These are phyloP conservation scores for Falco biarmicus DNA, from an alignment of 2,797 vertebrate genomes.

Conservation along the genomic window DNA sequence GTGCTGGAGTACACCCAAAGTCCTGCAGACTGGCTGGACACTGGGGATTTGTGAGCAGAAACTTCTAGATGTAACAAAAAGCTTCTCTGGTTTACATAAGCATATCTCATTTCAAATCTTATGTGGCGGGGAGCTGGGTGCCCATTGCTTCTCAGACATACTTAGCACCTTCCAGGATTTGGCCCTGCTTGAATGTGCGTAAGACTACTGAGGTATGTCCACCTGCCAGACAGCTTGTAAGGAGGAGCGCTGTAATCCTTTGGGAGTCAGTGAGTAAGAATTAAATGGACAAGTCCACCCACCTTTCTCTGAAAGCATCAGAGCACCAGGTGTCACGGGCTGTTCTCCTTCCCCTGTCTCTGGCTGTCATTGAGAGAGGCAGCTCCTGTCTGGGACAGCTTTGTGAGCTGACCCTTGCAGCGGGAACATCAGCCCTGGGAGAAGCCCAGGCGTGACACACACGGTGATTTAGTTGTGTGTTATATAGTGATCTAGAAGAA, in stretches of 20 bases:
- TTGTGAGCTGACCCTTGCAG: neutral
- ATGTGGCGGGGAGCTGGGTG: neutral
- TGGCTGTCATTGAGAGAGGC: neutral
- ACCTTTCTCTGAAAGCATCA: neutral
- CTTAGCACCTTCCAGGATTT: neutral
- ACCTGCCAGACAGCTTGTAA: neutral
- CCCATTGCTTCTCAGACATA: neutral
- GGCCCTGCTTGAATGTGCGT: neutral
- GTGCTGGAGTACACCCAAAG: neutral
- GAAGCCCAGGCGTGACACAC: neutral
- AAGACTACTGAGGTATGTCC: neutral
- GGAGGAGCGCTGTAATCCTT: neutral
- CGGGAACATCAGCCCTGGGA: neutral
- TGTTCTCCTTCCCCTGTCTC: neutral
- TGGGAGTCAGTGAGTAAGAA: neutral
- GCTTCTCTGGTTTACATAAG: neutral
- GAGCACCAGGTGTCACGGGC: neutral
- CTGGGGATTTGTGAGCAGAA: neutral
- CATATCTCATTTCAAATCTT: neutral
- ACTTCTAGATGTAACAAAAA: neutral
- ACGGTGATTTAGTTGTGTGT: neutral
- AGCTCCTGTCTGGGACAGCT: neutral
- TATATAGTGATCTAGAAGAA: neutral
- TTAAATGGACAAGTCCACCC: neutral
- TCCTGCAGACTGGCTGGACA: neutral